A percentile compares a stretch with the other conserved stretches of the same genome.
These are phyloP conservation scores for Xanthorhoe designata DNA, from an alignment of 2,888 invertebrate genomes.

Conservation along the genomic window DNA sequence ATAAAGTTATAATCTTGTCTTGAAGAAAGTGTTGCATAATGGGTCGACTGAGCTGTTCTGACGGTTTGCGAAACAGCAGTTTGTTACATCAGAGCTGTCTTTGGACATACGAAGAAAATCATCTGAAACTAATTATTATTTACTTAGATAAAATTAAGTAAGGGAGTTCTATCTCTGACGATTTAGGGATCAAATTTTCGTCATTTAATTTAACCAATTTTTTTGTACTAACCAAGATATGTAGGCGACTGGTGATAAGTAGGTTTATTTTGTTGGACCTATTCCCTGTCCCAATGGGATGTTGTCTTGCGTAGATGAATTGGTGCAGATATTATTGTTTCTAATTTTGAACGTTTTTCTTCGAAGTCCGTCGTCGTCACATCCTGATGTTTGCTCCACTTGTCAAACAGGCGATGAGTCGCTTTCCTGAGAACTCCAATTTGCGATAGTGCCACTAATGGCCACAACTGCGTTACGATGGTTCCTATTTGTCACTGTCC, in stretches of 20 bases:
- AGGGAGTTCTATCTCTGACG: no score
- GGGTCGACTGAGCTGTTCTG: slow-evolving; percentile 20
- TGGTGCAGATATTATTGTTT: no score
- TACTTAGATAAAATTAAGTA: no score
- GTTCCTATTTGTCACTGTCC: background rate
- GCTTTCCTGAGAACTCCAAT: slow-evolving; percentile 27
- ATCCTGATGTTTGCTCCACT: slow-evolving; percentile 20
- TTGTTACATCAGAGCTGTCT: slow-evolving; percentile 40
- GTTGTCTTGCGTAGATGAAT: no score
- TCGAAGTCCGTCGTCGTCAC: slow-evolving; percentile 13
- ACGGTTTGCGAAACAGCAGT: slow-evolving; percentile 41
- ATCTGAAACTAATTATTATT: background rate
- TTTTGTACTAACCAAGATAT: no score
- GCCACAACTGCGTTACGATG: background rate
- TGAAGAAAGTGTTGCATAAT: slow-evolving; percentile 42
- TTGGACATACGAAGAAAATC: slow-evolving; percentile 28
- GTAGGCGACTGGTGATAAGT: no score
- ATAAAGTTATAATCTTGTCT: slow-evolving; percentile 28
- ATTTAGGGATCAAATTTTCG: no score
- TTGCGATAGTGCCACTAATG: slow-evolving; percentile 10
- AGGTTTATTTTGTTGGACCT: no score
- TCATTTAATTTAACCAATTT: no score
- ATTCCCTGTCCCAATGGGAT: no score
- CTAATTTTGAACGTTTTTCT: background rate
- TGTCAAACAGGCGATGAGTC: slow-evolving; percentile 20